These are phyloP conservation scores for Euzophera pinguis DNA, from an alignment of 2,888 invertebrate species.

Conservation along the genomic window DNA sequence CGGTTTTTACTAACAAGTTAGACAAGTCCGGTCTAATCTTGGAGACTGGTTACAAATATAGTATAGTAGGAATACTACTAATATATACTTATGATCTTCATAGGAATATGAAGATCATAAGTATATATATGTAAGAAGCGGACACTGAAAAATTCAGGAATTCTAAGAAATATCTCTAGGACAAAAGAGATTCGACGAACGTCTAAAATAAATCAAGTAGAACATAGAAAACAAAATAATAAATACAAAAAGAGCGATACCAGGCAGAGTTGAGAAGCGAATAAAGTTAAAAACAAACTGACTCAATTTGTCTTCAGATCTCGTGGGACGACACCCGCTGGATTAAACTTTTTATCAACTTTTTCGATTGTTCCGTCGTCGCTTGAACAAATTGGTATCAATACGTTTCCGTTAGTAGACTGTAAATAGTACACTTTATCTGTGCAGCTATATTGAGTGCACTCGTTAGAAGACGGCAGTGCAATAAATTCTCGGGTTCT, in stretches of 20 bases:
- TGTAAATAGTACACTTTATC: neutral
- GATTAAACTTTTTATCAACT: conserved; percentile 23
- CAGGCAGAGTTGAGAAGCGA: neutral
- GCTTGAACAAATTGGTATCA: conserved; percentile 7
- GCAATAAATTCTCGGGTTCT: neutral
- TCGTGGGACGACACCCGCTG: conserved; percentile 12
- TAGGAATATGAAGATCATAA: too few relatives aligned
- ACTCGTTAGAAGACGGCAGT: neutral
- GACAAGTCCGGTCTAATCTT: too few relatives aligned
- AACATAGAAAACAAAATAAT: neutral
- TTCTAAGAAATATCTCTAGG: too few relatives aligned
- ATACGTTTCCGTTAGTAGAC: conserved; percentile 11
- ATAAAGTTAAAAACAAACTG: conserved; percentile 9
- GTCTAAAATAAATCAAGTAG: neutral
- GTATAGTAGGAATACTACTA: too few relatives aligned
- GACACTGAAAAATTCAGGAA: too few relatives aligned
- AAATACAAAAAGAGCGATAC: neutral
- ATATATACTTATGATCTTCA: too few relatives aligned
- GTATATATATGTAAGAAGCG: too few relatives aligned
- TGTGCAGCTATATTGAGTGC: neutral
- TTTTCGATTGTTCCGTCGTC: conserved; percentile 17
- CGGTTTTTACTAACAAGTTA: too few relatives aligned
- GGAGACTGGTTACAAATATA: too few relatives aligned
- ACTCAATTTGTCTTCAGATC: conserved; percentile 13
- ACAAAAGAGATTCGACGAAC: too few relatives aligned